Evolutionary conservation across 2,113 vertebrate genomes (phyloP).

Genomic region (Solea solea): DNA sequence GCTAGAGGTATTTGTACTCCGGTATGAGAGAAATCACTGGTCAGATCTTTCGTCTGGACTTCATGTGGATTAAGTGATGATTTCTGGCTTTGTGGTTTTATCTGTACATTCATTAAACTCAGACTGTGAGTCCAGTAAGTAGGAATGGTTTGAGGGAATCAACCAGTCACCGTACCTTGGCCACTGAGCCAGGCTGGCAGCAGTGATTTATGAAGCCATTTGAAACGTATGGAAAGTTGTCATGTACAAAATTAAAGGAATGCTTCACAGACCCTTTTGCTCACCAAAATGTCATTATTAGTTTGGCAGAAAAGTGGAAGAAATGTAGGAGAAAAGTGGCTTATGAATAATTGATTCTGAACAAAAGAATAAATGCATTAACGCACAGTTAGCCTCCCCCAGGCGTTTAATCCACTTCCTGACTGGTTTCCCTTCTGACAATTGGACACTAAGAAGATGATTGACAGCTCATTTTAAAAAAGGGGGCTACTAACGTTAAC

Average conservation of each 20-base stretch:
- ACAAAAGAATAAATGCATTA: slow-evolving; percentile 66
- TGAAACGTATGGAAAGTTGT: slow-evolving; percentile 70
- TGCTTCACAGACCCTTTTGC: slow-evolving; percentile 70
- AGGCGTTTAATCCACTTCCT: slow-evolving; percentile 32
- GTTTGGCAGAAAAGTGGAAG: slow-evolving; percentile 55
- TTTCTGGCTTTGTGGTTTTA: neutral
- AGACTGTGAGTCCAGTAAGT: slow-evolving; percentile 31
- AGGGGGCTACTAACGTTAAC: slow-evolving; percentile 21
- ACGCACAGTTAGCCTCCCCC: slow-evolving; percentile 45
- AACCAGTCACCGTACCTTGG: slow-evolving; percentile 62
- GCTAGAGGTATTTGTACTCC: neutral
- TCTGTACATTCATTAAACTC: slow-evolving; percentile 19
- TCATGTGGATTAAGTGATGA: neutral
- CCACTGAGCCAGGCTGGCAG: slow-evolving; percentile 51
- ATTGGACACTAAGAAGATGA: slow-evolving; percentile 42
- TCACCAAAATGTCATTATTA: slow-evolving; percentile 63
- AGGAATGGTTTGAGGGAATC: slow-evolving; percentile 34
- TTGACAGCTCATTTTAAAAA: slow-evolving; percentile 29
- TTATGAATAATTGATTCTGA: slow-evolving; percentile 64
- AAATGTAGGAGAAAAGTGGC: slow-evolving; percentile 63
- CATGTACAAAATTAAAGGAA: slow-evolving; percentile 73
- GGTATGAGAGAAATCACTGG: neutral
- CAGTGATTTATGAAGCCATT: slow-evolving; percentile 71
- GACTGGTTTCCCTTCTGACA: slow-evolving; percentile 34
- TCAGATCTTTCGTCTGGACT: neutral